Evolutionary conservation across 2,888 invertebrate genomes (phyloP).

Genomic region (Norana najaformis): DNA sequence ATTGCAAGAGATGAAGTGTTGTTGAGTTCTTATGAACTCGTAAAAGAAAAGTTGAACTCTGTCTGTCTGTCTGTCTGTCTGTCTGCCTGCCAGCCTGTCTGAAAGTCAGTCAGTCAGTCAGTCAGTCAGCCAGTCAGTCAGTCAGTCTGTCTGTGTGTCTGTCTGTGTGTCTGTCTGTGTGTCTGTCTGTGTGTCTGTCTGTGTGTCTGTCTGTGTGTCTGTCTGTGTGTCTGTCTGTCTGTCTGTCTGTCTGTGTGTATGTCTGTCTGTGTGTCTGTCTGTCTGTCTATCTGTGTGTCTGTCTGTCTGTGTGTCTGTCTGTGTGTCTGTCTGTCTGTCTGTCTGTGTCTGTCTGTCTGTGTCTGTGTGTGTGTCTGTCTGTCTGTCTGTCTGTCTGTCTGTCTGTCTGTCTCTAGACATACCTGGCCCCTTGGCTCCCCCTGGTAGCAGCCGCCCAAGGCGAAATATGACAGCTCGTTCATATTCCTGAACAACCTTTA

Average conservation of each 20-base stretch:
- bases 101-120: too few relatives aligned
- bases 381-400: not conserved
- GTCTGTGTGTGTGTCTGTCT: not conserved
- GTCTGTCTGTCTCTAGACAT: conserved; percentile 28
- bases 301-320: not conserved
- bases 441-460: conserved; percentile 81
- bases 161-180: not conserved
- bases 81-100: too few relatives aligned
- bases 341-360: not conserved
- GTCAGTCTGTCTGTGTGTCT: not conserved
- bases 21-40: too few relatives aligned
- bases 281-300: too few relatives aligned
- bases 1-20: too few relatives aligned
- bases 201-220: not conserved
- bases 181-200: not conserved
- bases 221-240: not conserved
- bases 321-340: not conserved
- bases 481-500: conserved; percentile 90
- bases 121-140: too few relatives aligned
- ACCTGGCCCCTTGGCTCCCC: conserved; percentile 81
- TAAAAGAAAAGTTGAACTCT: too few relatives aligned
- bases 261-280: not conserved
- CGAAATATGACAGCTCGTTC: conserved; percentile 93
- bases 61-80: too few relatives aligned
- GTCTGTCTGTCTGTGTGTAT: not conserved